A percentile compares a stretch with the other conserved stretches of the same genome.
Conservation (phyloP, 2,113 vertebrate genomes). For the Clarias batrachus region DNA sequence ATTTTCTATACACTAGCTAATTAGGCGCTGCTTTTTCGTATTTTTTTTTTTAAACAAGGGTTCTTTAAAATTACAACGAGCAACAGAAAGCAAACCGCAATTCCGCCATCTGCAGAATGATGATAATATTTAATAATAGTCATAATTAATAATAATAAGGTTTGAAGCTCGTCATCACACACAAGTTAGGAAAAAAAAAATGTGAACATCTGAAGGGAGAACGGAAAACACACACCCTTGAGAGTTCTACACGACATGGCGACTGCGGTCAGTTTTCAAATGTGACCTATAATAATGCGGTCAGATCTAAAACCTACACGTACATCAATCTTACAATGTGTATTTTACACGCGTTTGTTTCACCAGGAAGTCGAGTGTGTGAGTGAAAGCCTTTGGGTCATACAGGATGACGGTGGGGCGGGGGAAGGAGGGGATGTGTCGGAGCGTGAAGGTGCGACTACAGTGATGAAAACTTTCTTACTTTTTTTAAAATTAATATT, state of each 20-base stretch:
- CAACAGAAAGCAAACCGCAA: conserved; percentile 40
- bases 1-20: conserved; percentile 54
- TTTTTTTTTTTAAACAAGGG: conserved; percentile 34
- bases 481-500: not conserved
- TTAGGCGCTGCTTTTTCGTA: conserved; percentile 29
- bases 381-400: not conserved
- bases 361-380: conserved; percentile 17
- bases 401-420: not conserved
- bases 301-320: conserved; percentile 48
- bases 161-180: conserved; percentile 55
- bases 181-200: conserved; percentile 53
- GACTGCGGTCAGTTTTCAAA: conserved; percentile 44
- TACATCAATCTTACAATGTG: conserved; percentile 39
- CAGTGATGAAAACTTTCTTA: not conserved
- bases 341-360: conserved; percentile 37
- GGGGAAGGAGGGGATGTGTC: not conserved
- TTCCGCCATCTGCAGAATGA: conserved; percentile 43
- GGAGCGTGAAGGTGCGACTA: conserved; percentile 12
- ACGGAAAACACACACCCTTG: conserved; percentile 35
- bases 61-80: conserved; percentile 37
- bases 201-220: conserved; percentile 44
- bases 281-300: conserved; percentile 45
- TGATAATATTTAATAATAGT: conserved; percentile 20
- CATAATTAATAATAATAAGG: conserved; percentile 42
- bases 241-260: conserved; percentile 50